These are phyloP conservation scores for Colostygia pectinataria DNA, from an alignment of 2,888 invertebrate species.

Conservation along the genomic window DNA sequence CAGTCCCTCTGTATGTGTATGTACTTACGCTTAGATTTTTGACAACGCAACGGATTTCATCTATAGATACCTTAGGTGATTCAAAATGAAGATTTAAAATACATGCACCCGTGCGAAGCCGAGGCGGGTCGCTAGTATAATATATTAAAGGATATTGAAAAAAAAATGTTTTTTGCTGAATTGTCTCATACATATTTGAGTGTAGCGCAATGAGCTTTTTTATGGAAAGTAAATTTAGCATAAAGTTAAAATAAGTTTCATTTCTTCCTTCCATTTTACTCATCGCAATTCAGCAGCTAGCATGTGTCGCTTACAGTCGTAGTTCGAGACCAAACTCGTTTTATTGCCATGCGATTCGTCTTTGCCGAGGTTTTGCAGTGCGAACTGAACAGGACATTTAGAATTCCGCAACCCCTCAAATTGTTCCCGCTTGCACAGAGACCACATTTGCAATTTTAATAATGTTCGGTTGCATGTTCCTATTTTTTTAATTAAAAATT, in stretches of 20 bases:
- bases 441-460: conserved; percentile 16
- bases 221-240: conserved; percentile 6
- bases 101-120: too few relatives aligned
- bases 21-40: too few relatives aligned
- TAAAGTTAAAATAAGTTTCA: conserved; percentile 14
- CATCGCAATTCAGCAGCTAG: conserved; percentile 34
- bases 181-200: not conserved
- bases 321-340: conserved; percentile 41
- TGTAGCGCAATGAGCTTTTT: not conserved
- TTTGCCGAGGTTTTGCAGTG: conserved; percentile 36
- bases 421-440: conserved; percentile 12
- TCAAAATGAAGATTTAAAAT: too few relatives aligned
- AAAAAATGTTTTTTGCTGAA: too few relatives aligned
- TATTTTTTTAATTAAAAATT: not conserved
- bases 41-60: too few relatives aligned
- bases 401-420: conserved; percentile 16
- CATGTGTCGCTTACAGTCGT: conserved; percentile 44
- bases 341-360: conserved; percentile 45
- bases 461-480: conserved; percentile 2
- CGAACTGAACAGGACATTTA: conserved; percentile 19
- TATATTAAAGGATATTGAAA: too few relatives aligned
- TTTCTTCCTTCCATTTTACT: conserved; percentile 34
- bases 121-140: too few relatives aligned
- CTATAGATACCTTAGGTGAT: too few relatives aligned
- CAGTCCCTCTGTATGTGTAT: too few relatives aligned